A percentile compares a stretch with the other conserved stretches of the same genome.
phyloP scores from a whole-genome alignment of 1,140 invertebrate species.

The Mactra quadrangularis region DNA sequence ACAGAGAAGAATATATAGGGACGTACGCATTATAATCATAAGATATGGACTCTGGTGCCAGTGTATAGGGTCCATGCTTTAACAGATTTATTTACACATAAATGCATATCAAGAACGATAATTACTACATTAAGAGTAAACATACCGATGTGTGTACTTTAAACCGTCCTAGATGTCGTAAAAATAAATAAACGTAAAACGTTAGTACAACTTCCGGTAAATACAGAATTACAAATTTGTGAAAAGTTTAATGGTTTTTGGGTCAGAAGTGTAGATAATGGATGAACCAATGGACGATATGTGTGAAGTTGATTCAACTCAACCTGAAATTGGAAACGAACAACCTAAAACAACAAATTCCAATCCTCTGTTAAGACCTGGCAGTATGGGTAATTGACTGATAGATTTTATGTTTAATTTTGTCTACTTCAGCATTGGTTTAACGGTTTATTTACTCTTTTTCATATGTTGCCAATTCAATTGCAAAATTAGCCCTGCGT shows the following conservation, averaged over 20 bases:
- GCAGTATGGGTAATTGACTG: conserved; percentile 74
- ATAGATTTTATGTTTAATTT: neutral
- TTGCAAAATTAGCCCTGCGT: no score
- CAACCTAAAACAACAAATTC: conserved; percentile 51
- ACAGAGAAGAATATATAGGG: no score
- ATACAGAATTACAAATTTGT: no score
- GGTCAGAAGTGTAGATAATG: conserved; percentile 19
- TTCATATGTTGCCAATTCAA: neutral
- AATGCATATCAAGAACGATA: no score
- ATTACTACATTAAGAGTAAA: no score
- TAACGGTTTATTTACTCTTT: neutral
- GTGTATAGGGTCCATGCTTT: no score
- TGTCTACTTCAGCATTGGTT: neutral
- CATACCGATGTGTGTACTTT: no score
- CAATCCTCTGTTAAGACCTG: conserved; percentile 70
- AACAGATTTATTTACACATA: no score
- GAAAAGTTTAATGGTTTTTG: neutral
- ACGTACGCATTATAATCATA: no score
- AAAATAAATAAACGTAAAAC: conserved; percentile 16
- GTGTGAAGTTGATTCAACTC: conserved; percentile 66
- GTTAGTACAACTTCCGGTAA: conserved; percentile 7
- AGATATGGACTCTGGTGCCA: no score
- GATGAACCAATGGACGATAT: conserved; percentile 75
- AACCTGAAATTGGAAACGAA: conserved; percentile 60
- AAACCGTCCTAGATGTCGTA: conserved; percentile 1